phyloP scores from a whole-genome alignment of 2,113 vertebrate species.

The Rhinopithecus roxellana region DNA sequence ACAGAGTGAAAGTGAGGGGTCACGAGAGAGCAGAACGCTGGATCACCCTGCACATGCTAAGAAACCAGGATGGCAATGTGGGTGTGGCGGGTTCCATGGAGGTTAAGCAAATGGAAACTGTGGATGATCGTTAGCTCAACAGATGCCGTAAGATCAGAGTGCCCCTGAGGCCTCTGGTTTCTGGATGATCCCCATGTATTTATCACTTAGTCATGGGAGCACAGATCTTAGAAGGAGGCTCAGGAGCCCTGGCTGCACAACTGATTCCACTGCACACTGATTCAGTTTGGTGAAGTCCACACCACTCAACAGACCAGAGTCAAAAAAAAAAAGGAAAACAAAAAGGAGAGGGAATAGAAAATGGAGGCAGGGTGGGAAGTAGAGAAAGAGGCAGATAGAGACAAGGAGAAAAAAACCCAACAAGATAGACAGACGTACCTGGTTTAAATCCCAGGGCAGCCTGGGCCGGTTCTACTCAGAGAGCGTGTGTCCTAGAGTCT shows the following conservation, averaged over 20 bases:
- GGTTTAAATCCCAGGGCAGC: too few species aligned
- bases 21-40: neutral
- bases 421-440: too few species aligned
- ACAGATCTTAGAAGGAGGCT: neutral
- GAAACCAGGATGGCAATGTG: neutral
- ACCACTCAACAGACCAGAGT: neutral
- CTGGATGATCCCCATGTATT: neutral
- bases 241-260: neutral
- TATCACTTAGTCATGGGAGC: neutral
- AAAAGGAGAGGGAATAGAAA: neutral
- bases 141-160: neutral
- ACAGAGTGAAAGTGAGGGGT: neutral
- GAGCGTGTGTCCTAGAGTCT: accelerated
- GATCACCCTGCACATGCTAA: neutral
- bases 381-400: neutral
- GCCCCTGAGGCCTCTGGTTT: neutral
- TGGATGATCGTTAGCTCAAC: neutral
- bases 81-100: neutral
- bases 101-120: neutral
- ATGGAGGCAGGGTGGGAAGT: neutral
- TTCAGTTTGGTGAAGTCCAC: neutral
- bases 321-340: accelerated
- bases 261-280: accelerated
- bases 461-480: too few species aligned
- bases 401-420: neutral